Evolutionary conservation across 1,140 invertebrate species (phyloP), one percentile per base, ranked within the genome.

Genomic region (Tetranychus cinnabarinus): DNA sequence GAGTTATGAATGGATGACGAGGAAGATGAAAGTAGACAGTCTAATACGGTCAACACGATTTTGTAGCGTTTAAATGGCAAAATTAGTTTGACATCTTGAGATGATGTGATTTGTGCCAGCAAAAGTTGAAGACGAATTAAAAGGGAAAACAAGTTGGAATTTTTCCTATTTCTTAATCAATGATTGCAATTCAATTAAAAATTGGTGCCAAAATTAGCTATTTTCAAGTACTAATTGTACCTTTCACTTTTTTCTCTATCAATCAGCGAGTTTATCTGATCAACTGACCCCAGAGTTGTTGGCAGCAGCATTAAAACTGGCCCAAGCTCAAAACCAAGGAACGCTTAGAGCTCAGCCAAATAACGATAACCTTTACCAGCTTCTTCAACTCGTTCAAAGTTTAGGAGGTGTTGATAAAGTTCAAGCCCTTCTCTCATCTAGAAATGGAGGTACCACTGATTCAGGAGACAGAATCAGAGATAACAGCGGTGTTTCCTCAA

Each of bases 371-470:
- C 48, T 69, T 35, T 52, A 57, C 15, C 65, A 69, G 59, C 55
- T 69, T 23, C 56, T 67, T 5, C 64, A 64, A 37, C 56, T 69
- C 12, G 68, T 69, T 33, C 54, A 67, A 57, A 60, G 64, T 45
- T 58, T 69, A 13, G 68, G 68, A 15, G 68, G 68, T n/a, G 66
- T 69, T 31, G 67, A 68, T 8, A 66, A 64, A 31, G 62, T 69
- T 34, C 60, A 67, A 59, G 56, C 61, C 1, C 59, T 66, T 57
- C 57, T 68, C 12, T 60, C 54, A 8, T 15, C 34, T 39, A 36
- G 37, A 6, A n/a, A 15, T 56, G 55, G 12, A 23, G 57, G n/a
- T 58, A 37, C 7, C 34, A 12, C 36, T 36, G 23, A 23, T 23
- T 23, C 23, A 23, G 23, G 8, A 1, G 23, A 15, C 8, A 54